Evolutionary conservation across 2,113 vertebrate genomes (phyloP).

Genomic region (Capreolus pygargus): DNA sequence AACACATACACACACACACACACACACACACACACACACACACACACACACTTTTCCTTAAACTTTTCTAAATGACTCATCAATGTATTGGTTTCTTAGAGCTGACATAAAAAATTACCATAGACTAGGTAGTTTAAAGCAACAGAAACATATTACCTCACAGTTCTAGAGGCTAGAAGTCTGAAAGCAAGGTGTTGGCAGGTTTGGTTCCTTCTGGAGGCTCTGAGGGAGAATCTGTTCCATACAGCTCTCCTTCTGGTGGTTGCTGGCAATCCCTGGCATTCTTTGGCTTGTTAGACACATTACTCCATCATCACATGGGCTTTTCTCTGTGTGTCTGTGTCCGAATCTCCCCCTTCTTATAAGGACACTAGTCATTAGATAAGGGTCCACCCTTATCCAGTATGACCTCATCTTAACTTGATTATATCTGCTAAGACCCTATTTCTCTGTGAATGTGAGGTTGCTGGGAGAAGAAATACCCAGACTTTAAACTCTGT

Average conservation of each 20-base stretch:
- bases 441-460: no score
- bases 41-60: not conserved
- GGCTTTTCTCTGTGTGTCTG: not conserved
- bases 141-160: not conserved
- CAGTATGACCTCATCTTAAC: not conserved
- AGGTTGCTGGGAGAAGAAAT: not conserved
- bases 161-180: not conserved
- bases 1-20: not conserved
- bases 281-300: not conserved
- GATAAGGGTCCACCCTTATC: not conserved
- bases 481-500: not conserved
- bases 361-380: not conserved
- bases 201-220: not conserved
- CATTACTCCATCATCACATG: not conserved
- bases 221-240: not conserved
- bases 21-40: not conserved
- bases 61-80: not conserved
- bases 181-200: not conserved
- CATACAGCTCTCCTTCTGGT: not conserved
- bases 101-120: not conserved
- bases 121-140: not conserved
- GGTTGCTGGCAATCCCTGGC: not conserved
- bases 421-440: not conserved
- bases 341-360: not conserved
- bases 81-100: not conserved